Evolutionary conservation across 2,888 invertebrate species (phyloP).

Genomic region (Apoderus coryli): DNA sequence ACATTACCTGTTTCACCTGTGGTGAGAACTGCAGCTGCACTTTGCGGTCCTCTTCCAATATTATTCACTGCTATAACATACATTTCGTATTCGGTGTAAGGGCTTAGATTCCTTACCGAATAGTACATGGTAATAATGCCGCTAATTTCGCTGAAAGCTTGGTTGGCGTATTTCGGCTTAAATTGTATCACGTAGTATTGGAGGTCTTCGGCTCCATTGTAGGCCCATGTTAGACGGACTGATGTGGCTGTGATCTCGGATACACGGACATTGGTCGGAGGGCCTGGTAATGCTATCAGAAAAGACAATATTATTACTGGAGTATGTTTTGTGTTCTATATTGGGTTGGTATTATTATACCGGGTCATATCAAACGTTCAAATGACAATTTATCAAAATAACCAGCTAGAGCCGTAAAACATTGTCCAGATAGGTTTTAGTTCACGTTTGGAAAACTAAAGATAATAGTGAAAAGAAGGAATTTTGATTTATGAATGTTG

Average conservation of each 20-base stretch:
- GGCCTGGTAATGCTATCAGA: constrained; percentile 74
- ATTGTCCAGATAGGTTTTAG: too few species aligned
- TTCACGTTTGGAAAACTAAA: too few species aligned
- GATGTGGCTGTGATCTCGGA: constrained; percentile 91
- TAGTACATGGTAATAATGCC: constrained; percentile 89
- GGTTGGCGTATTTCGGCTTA: constrained; percentile 85
- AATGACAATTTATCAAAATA: too few species aligned
- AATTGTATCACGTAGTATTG: constrained; percentile 94
- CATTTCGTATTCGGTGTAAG: constrained; percentile 94
- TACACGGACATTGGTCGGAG: constrained; percentile 78
- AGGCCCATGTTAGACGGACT: constrained; percentile 86
- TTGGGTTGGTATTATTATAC: too few species aligned
- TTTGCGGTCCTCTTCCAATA: constrained; percentile 83
- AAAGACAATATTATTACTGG: too few species aligned
- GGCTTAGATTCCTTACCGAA: constrained; percentile 76
- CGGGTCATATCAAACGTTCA: too few species aligned
- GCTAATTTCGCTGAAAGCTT: constrained; percentile 84
- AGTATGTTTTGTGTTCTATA: too few species aligned
- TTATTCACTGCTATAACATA: constrained; percentile 90
- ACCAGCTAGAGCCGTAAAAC: too few species aligned
- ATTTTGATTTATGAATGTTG: too few species aligned
- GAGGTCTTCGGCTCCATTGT: constrained; percentile 77
- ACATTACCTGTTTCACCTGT: constrained; percentile 91
- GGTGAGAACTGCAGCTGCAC: constrained; percentile 76
- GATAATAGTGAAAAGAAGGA: too few species aligned